Evolutionary conservation across 2,888 invertebrate species (phyloP).

Genomic region (Fragum whitleyi): DNA sequence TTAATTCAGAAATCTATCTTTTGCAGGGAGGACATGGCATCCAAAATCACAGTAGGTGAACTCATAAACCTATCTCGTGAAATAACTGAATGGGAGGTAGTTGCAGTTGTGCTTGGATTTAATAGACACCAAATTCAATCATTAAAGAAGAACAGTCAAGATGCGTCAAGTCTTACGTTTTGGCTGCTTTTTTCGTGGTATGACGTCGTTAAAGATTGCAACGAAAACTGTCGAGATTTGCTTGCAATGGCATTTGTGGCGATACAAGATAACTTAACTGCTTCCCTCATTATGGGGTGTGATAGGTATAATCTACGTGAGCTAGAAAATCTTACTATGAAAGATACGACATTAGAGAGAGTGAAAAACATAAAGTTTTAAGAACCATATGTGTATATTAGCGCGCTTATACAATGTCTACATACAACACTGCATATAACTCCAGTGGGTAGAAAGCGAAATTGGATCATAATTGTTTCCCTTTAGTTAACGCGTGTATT

Average conservation of each 20-base stretch:
- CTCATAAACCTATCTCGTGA: not conserved
- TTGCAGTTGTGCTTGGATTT: conserved; percentile 3
- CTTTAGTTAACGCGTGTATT: not conserved
- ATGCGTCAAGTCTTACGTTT: not conserved
- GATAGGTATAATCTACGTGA: not conserved
- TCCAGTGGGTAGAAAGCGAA: conserved; percentile 11
- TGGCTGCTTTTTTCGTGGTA: conserved; percentile 3
- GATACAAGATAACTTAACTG: conserved; percentile 6
- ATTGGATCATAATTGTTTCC: not conserved
- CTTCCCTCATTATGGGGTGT: conserved; percentile 1
- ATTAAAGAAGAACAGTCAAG: not conserved
- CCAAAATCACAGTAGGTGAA: not conserved
- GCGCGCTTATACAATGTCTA: not conserved
- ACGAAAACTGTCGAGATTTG: not conserved
- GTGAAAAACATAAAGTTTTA: not conserved
- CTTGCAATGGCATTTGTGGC: not conserved
- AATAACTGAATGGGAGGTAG: not conserved
- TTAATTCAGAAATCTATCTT: too few species aligned
- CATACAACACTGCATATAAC: not conserved
- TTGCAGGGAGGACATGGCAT: too few species aligned
- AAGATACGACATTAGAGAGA: not conserved
- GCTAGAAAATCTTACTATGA: not conserved
- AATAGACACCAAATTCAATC: not conserved
- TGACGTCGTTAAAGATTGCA: not conserved
- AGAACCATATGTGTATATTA: not conserved